Base-by-base conservation (phyloP, 2,888 invertebrate genomes). In the Clostera curtula region DNA sequence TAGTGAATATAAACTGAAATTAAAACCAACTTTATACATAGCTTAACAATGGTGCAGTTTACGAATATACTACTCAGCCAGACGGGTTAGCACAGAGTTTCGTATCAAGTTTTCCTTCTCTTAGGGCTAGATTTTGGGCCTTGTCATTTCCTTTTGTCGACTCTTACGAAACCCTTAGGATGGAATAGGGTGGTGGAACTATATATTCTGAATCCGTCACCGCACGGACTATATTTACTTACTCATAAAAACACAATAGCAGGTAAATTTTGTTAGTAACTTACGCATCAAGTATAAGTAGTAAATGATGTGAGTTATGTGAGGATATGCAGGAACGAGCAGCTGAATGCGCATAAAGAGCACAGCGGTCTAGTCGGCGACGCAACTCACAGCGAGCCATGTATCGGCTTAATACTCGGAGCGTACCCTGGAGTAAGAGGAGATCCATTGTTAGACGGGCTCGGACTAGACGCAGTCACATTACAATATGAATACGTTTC, bases 231-330 rank as follows among this genome's bases (percentile, higher is more conserved):
- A n/a, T 5, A 18, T 18, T 18, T 7, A 18, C 3, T 9, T 1
- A 12, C 3, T 7, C 6, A 2, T 10, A 19, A 15, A 21, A 13
- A 9, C 7, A 3, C 8, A 5, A 21, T 19, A 19, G 10, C 9
- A 8, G 3, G 4, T 8, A n/a, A 3, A 7, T 19, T 19, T 10
- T 7, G 8, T 14, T 2, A 21, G 5, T 8, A 6, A 64, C 82
- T 68, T 32, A 84, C 84, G 71, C 57, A 32, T 85, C 85, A 24
- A 84, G 29, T 2, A 74, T 48, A 1, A 76, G 49, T 9, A 85
- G 53, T 1, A 84, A 35, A 34, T 83, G 80, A 24, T 83, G 83
- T 0, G 82, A 58, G 0, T 67, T 56, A 28, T 83, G 83, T 1
- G 66, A 27, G 0, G 72, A 50, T 1, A 58, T 51, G 10, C 58